Percentiles rank a stretch among this genome's conserved stretches.
phyloP scores from a whole-genome alignment of 2,797 vertebrate species.

The Pyrocephalus nanus region DNA sequence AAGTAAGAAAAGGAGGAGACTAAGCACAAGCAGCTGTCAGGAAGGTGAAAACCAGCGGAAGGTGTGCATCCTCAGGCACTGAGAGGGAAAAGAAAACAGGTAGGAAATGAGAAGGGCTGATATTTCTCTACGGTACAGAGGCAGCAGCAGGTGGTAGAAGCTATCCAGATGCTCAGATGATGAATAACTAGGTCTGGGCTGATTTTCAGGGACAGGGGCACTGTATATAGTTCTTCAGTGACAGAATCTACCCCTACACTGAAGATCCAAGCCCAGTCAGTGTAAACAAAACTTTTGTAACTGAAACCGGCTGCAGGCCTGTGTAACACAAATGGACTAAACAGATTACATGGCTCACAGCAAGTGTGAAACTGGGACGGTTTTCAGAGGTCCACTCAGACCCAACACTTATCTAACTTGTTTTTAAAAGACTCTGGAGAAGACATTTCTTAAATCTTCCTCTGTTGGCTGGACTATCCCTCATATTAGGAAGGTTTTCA shows the following conservation, averaged over 20 bases:
- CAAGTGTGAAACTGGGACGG: not conserved
- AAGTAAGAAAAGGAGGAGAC: not conserved
- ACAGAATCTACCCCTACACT: not conserved
- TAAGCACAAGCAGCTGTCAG: not conserved
- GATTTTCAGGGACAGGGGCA: not conserved
- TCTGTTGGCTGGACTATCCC: not conserved
- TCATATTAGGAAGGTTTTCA: not conserved
- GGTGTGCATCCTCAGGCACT: not conserved
- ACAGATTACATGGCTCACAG: not conserved
- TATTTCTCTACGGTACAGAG: not conserved
- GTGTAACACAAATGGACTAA: not conserved
- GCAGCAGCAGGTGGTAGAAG: constrained; percentile 51
- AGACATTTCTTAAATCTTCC: not conserved
- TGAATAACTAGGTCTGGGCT: not conserved
- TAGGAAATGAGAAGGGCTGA: not conserved
- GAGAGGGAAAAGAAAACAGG: not conserved
- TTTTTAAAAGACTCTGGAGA: not conserved
- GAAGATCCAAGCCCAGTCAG: not conserved
- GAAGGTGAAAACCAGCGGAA: not conserved
- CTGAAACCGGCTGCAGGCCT: not conserved
- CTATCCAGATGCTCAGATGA: not conserved
- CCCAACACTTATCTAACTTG: not conserved
- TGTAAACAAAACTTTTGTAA: not conserved
- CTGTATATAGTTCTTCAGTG: not conserved
- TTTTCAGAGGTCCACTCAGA: not conserved